phyloP scores from a whole-genome alignment of 2,888 invertebrate genomes.

The Ectobius pallidus region DNA sequence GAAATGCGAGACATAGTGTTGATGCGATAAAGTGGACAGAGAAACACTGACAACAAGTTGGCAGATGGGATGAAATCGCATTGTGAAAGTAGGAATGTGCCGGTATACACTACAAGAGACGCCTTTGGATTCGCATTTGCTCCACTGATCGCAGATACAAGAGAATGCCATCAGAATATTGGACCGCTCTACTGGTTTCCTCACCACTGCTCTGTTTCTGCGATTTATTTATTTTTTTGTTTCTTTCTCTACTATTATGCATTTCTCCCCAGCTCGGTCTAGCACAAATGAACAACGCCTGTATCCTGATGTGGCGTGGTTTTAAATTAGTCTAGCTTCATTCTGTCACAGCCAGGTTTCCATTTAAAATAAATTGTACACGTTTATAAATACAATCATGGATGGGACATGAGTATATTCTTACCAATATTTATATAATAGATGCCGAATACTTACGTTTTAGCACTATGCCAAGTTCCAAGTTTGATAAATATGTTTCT shows the following conservation, averaged over 20 bases:
- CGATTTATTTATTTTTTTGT: not conserved
- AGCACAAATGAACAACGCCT: too few species aligned
- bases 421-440: too few species aligned
- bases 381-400: too few species aligned
- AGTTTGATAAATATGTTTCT: too few species aligned
- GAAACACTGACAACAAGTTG: not conserved
- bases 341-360: too few species aligned
- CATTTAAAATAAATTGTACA: too few species aligned
- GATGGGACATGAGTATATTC: too few species aligned
- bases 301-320: too few species aligned
- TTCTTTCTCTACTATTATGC: conserved; percentile 1
- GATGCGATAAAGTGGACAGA: not conserved
- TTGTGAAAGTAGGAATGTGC: not conserved
- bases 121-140: conserved; percentile 14
- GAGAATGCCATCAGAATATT: conserved; percentile 30
- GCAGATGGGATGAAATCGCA: conserved; percentile 1
- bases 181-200: not conserved
- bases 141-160: conserved; percentile 25
- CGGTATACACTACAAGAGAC: not conserved
- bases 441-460: too few species aligned
- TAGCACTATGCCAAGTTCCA: too few species aligned
- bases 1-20: not conserved
- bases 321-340: too few species aligned
- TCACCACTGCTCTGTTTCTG: not conserved
- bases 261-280: too few species aligned